phyloP scores from a whole-genome alignment of 2,888 invertebrate species.

The Athripsodes cinereus region DNA sequence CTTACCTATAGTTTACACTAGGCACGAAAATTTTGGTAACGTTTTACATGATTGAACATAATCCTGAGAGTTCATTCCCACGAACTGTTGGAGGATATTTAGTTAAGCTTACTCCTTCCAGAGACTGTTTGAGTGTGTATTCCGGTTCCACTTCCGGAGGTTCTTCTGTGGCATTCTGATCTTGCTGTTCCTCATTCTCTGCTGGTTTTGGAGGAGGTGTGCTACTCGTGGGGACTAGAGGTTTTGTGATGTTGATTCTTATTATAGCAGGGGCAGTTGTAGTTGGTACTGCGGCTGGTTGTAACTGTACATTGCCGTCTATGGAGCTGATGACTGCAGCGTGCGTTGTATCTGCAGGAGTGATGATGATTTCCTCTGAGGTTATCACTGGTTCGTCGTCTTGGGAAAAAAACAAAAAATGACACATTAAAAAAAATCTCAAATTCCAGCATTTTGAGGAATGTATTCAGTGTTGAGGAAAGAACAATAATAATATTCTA shows the following conservation, averaged over 20 bases:
- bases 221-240: slow-evolving; percentile 46
- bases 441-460: background rate
- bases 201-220: slow-evolving; percentile 33
- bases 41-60: slow-evolving; percentile 77
- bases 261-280: slow-evolving; percentile 53
- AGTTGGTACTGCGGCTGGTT: slow-evolving; percentile 45
- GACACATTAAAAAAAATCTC: background rate
- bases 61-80: slow-evolving; percentile 76
- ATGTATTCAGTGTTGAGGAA: too few relatives aligned
- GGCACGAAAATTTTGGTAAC: background rate
- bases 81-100: slow-evolving; percentile 65
- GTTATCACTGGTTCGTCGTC: slow-evolving; percentile 51
- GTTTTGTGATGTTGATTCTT: slow-evolving; percentile 77
- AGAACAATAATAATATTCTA: too few relatives aligned
- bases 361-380: slow-evolving; percentile 36
- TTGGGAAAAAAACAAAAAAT: slow-evolving; percentile 27
- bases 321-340: slow-evolving; percentile 59
- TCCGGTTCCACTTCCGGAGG: slow-evolving; percentile 46
- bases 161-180: slow-evolving; percentile 54
- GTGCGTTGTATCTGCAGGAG: slow-evolving; percentile 48
- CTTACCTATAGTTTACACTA: too few relatives aligned
- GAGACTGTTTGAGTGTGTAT: slow-evolving; percentile 56
- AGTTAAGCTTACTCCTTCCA: slow-evolving; percentile 60
- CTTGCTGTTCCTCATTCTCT: slow-evolving; percentile 41
- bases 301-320: slow-evolving; percentile 71